Evolutionary conservation across 2,797 vertebrate genomes (phyloP).

Genomic region (Melanotaenia nigrans): DNA sequence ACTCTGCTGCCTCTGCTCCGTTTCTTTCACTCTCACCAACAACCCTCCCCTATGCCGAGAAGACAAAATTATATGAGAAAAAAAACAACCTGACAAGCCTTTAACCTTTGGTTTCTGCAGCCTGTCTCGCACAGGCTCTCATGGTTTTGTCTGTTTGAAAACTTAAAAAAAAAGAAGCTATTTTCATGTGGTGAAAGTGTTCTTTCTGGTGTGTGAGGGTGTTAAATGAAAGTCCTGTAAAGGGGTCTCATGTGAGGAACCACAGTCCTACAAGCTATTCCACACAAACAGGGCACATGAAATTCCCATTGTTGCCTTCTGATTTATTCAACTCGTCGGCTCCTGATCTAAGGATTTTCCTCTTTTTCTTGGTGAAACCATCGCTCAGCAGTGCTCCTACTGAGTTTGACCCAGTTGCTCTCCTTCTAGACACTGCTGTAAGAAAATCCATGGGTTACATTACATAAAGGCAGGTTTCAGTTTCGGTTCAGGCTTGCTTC

Average conservation of each 20-base stretch:
- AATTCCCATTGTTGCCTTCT: neutral
- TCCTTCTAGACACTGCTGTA: neutral
- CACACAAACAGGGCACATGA: neutral
- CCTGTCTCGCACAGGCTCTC: conserved; percentile 9
- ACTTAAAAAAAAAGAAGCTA: neutral
- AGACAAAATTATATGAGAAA: neutral
- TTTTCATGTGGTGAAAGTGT: conserved; percentile 45
- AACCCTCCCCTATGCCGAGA: conserved; percentile 9
- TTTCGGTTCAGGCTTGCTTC: conserved; percentile 49
- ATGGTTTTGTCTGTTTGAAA: conserved; percentile 13
- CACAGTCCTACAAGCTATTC: neutral
- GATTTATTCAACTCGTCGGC: neutral
- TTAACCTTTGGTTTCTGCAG: conserved; percentile 34
- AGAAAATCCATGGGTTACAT: conserved; percentile 1
- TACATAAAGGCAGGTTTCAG: conserved; percentile 41
- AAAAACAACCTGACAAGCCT: conserved; percentile 3
- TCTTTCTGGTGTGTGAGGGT: conserved; percentile 15
- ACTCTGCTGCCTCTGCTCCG: conserved; percentile 65
- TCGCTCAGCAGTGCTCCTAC: neutral
- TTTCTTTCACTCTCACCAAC: conserved; percentile 22
- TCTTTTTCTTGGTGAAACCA: neutral
- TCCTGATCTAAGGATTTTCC: neutral
- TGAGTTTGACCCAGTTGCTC: conserved; percentile 6
- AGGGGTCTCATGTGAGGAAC: conserved; percentile 7
- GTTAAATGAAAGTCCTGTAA: conserved; percentile 25